Percentiles rank a stretch among this genome's conserved stretches.
Evolutionary conservation across 2,113 vertebrate species (phyloP).

Genomic region (Cacatua alba): DNA sequence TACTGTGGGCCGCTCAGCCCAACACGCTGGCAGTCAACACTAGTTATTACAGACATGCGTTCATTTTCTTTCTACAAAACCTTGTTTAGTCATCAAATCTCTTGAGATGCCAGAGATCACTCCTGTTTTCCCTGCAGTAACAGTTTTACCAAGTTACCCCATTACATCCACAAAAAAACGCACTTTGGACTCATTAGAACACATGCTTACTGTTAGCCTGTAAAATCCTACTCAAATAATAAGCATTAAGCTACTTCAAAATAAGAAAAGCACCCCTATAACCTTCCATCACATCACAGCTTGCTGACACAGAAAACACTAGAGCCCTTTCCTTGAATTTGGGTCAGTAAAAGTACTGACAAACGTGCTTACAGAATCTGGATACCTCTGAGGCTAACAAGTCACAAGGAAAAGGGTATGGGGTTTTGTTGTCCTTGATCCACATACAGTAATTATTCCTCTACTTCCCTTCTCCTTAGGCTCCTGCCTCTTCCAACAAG

Average conservation of each 20-base stretch:
- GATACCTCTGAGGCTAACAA: background rate
- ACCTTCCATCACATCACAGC: background rate
- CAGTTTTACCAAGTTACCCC: background rate
- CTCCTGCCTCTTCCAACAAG: background rate
- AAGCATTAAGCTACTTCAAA: background rate
- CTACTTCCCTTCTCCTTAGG: background rate
- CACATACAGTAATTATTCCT: background rate
- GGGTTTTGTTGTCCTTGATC: background rate
- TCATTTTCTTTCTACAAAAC: background rate
- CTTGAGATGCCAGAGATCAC: rapidly evolving
- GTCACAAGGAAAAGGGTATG: background rate
- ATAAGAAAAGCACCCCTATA: background rate
- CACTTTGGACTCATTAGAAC: background rate
- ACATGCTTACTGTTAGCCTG: background rate
- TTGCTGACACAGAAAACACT: background rate
- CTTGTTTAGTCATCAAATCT: background rate
- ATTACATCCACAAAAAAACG: background rate
- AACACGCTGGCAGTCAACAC: rapidly evolving
- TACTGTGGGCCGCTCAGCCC: rapidly evolving
- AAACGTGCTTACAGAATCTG: background rate
- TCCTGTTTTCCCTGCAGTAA: rapidly evolving
- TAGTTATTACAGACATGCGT: rapidly evolving
- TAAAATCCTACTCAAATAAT: background rate
- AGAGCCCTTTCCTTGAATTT: background rate
- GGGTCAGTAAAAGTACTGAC: slow-evolving; percentile 2